Evolutionary conservation across 23 tunicate genomes (phyloP), one percentile per base, ranked within the genome.

Genomic region (Trididemnum miniatum): DNA sequence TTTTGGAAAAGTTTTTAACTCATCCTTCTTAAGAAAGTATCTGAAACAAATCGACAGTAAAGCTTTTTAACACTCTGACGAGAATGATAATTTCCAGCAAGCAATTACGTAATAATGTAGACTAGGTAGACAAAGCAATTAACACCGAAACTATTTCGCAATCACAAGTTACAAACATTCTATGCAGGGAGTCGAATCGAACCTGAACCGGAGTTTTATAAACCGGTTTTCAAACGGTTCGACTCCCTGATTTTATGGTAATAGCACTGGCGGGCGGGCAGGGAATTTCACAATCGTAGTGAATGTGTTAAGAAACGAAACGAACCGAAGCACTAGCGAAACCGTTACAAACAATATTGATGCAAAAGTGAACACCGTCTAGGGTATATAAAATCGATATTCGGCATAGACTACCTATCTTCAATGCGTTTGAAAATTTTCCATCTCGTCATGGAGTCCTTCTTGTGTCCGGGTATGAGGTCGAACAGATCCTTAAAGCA

Each of bases 381-480:
- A 44, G 54, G 54, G 54, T 44, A 44, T 44, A 44, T 44, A 44
- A 44, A 44, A 44, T 44, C 54, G 54, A 44, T 44, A 44, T 44
- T 44, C 54, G 29, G 67, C 67, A 69, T 69, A 29, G 38, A 20
- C 20, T 24, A 69, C 75, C 37, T 69, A 24, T 33, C 75, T 69
- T 69, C 75, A 69, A 69, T 69, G 38, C 75, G 75, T 33, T 69
- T 69, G 38, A 22, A 28, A 33, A 69, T 69, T 69, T 69, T 69
- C 39, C 75, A 12, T 69, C 75, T 69, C 39, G 20, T 69, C 75
- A 69, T 69, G 75, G 75, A 69, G 39, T 69, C 25, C 39, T 69
- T 69, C 15, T 24, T 34, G 39, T 69, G 39, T 34, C 75, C 75
- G 38, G 38, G 38, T 29, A 69, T 69, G 39, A 69, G 39, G 38